These are phyloP conservation scores for Sycophaga agraensis DNA, from an alignment of 1,140 invertebrate species.

Conservation along the genomic window DNA sequence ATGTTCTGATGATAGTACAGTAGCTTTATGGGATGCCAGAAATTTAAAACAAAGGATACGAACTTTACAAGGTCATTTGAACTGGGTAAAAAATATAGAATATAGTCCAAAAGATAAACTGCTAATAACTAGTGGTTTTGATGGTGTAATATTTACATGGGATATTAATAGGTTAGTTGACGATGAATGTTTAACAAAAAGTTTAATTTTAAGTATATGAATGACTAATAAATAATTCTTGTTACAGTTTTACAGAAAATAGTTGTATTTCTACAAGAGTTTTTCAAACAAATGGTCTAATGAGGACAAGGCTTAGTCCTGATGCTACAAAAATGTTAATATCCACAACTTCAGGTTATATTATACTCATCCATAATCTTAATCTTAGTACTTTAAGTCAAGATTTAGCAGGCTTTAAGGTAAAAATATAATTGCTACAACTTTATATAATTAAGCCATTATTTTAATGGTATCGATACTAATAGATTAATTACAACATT, in stretches of 20 bases:
- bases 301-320: slow-evolving; percentile 84
- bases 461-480: slow-evolving; percentile 4
- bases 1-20: slow-evolving; percentile 90
- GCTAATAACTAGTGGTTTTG: slow-evolving; percentile 87
- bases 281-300: slow-evolving; percentile 80
- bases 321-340: slow-evolving; percentile 86
- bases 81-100: slow-evolving; percentile 97
- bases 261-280: slow-evolving; percentile 78
- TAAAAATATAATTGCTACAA: slow-evolving; percentile 41
- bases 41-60: slow-evolving; percentile 77
- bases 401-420: slow-evolving; percentile 85
- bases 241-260: slow-evolving; percentile 68
- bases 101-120: slow-evolving; percentile 84
- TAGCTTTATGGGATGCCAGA: slow-evolving; percentile 88
- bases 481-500: not conserved
- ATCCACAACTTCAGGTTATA: slow-evolving; percentile 84
- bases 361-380: slow-evolving; percentile 88
- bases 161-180: slow-evolving; percentile 79
- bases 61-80: slow-evolving; percentile 82
- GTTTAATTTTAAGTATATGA: too few relatives aligned
- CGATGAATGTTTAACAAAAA: not conserved
- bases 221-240: slow-evolving; percentile 10
- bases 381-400: slow-evolving; percentile 75
- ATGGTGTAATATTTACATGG: slow-evolving; percentile 93
- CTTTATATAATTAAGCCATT: not conserved